phyloP scores from a whole-genome alignment of 2,888 invertebrate genomes.

The Cenopis cana region DNA sequence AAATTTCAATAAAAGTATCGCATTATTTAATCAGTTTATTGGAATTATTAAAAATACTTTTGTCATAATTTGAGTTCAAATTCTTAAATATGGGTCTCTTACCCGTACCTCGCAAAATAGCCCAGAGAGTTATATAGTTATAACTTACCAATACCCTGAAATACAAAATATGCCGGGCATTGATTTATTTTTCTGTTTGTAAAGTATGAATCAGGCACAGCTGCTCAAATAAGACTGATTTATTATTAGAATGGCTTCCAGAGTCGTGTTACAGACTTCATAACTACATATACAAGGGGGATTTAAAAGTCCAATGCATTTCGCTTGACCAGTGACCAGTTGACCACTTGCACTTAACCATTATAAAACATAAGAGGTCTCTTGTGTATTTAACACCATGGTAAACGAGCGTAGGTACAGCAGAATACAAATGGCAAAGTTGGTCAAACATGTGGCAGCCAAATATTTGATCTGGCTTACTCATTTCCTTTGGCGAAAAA shows the following conservation, averaged over 20 bases:
- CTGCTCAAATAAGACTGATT: slow-evolving; percentile 37
- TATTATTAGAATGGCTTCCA: slow-evolving; percentile 36
- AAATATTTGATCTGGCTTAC: slow-evolving; percentile 33
- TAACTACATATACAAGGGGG: slow-evolving; percentile 23
- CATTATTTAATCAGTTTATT: too few relatives aligned
- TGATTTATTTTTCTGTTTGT: slow-evolving; percentile 35
- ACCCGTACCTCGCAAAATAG: too few relatives aligned
- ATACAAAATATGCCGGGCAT: slow-evolving; percentile 14
- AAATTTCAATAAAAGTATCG: too few relatives aligned
- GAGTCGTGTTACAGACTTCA: slow-evolving; percentile 27
- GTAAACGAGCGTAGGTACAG: too few relatives aligned
- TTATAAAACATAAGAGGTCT: not conserved
- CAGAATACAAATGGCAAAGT: not conserved
- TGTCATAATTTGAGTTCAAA: too few relatives aligned
- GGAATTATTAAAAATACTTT: too few relatives aligned
- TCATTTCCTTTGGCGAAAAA: slow-evolving; percentile 35
- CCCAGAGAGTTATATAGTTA: not conserved
- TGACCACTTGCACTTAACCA: not conserved
- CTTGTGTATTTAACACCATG: too few relatives aligned
- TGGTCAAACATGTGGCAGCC: slow-evolving; percentile 24
- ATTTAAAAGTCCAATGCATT: not conserved
- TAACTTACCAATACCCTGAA: not conserved
- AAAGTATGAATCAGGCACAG: slow-evolving; percentile 27
- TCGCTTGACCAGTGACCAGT: too few relatives aligned
- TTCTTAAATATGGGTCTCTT: too few relatives aligned